Base-by-base conservation (phyloP, 2,797 vertebrate genomes). In the Hemibagrus guttatus region DNA sequence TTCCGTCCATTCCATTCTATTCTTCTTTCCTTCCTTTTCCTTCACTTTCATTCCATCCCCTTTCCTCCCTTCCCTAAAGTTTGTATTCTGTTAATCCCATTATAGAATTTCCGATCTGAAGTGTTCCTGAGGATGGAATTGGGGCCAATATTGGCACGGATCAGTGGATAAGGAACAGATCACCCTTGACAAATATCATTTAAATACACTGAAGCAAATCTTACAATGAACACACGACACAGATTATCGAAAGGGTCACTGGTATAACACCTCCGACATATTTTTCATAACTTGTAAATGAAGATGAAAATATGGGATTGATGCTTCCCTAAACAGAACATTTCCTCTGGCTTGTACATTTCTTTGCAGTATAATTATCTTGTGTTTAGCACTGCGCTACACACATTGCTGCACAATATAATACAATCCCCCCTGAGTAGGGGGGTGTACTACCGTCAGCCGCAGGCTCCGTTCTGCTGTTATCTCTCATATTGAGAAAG, bases 401-500 rank as follows among this genome's bases (percentile, higher is more conserved):
- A 31, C 58, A 66, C 80, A 35, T 68, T 68, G 61, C 63, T 68
- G 21, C 81, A 71, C 49, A 83, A 35, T 69, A 69, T 69, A 69
- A 56, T 56, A 49, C 35, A 16, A 21, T 39, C 21, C 46, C 46
- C 46, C 46, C 46, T 84, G 85, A 17, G 61, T 35, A 17, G 28
- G 28, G 58, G 69, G 61, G 64, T 61, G 66, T 87, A 84, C 87
- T 90, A 56, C 23, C 52, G 49, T 87, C 85, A 68, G 85, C 31
- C 17, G 19, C n/a, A 59, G 64, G 80, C 86, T 49, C 23, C 39
- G 46, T 71, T 79, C 63, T 86, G 76, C 49, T 26, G 69, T 89
- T 88, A 89, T 90, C 86, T 85, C 52, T 66, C 71, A 64, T 64
- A 81, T 52, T 26, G 84, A 75, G 84, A 91, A 88, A 86, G 87